Percentiles rank a stretch among this genome's conserved stretches.
Conservation (phyloP, 2,797 vertebrate species). For the Masticophis lateralis region DNA sequence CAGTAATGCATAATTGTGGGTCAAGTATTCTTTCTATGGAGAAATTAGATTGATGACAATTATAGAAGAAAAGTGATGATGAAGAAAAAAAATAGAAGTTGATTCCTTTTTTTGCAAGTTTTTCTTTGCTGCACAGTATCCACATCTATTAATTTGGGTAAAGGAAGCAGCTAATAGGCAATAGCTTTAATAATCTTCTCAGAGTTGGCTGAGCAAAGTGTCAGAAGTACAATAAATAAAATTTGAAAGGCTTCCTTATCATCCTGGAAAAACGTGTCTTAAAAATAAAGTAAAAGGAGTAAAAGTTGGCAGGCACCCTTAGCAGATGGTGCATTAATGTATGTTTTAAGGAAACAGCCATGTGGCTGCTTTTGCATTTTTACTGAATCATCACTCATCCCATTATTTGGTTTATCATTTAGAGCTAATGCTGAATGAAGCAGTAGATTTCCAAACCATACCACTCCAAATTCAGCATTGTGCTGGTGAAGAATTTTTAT, state of each 20-base stretch:
- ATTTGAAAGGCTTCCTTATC: conserved; percentile 52
- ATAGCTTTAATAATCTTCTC: conserved; percentile 42
- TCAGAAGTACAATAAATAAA: conserved; percentile 50
- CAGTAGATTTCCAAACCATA: background rate
- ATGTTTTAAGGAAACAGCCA: conserved; percentile 36
- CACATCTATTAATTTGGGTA: background rate
- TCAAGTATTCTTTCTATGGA: background rate
- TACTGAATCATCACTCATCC: conserved; percentile 5
- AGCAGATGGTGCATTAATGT: conserved; percentile 31
- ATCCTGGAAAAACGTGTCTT: conserved; percentile 41
- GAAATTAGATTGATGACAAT: background rate
- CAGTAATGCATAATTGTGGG: background rate
- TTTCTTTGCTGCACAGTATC: conserved; percentile 13
- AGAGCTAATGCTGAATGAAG: background rate
- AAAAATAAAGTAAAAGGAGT: conserved; percentile 52
- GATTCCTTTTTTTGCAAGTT: background rate
- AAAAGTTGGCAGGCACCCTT: conserved; percentile 43
- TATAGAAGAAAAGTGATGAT: no score
- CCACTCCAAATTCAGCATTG: background rate
- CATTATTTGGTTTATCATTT: background rate
- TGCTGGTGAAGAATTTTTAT: background rate
- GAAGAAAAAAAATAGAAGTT: background rate
- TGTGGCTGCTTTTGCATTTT: conserved; percentile 20
- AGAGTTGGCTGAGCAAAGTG: conserved; percentile 47
- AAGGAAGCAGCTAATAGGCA: background rate